Conservation (phyloP, 2,888 invertebrate species). For the Geotrupes spiniger region DNA sequence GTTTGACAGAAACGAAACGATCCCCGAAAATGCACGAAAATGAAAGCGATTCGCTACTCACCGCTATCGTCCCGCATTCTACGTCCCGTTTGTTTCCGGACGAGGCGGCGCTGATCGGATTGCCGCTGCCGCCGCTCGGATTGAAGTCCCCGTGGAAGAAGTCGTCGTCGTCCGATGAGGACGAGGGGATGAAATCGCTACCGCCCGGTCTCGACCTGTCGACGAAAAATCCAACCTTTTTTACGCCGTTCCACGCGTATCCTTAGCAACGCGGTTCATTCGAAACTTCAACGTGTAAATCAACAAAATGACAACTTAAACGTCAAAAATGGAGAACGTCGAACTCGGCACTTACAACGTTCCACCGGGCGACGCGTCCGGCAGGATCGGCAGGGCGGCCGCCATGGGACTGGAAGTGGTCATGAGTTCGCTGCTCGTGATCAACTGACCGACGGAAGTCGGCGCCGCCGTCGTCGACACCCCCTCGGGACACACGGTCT, state of each 20-base stretch:
- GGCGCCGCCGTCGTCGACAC: slow-evolving; percentile 39
- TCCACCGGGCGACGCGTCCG: no score
- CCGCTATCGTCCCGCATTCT: slow-evolving; percentile 42
- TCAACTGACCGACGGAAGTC: slow-evolving; percentile 42
- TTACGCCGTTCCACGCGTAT: neutral
- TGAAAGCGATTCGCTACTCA: no score
- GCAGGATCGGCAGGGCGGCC: neutral
- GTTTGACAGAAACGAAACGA: no score
- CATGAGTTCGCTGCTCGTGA: slow-evolving; percentile 30
- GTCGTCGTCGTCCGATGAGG: slow-evolving; percentile 36
- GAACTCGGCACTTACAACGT: no score
- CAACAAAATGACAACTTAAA: no score
- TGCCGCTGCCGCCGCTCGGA: slow-evolving; percentile 18
- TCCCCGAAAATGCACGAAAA: no score
- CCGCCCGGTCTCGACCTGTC: slow-evolving; percentile 19
- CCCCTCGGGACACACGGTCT: slow-evolving; percentile 56
- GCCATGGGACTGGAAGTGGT: slow-evolving; percentile 20
- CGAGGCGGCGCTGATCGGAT: slow-evolving; percentile 19
- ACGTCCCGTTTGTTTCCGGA: no score
- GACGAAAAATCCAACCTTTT: neutral
- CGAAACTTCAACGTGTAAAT: no score
- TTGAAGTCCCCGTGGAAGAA: slow-evolving; percentile 42
- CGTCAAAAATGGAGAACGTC: no score
- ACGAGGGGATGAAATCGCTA: no score
- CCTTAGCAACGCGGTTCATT: no score